phyloP scores from a whole-genome alignment of 2,888 invertebrate species.

The Dicyrtoma fusca region DNA sequence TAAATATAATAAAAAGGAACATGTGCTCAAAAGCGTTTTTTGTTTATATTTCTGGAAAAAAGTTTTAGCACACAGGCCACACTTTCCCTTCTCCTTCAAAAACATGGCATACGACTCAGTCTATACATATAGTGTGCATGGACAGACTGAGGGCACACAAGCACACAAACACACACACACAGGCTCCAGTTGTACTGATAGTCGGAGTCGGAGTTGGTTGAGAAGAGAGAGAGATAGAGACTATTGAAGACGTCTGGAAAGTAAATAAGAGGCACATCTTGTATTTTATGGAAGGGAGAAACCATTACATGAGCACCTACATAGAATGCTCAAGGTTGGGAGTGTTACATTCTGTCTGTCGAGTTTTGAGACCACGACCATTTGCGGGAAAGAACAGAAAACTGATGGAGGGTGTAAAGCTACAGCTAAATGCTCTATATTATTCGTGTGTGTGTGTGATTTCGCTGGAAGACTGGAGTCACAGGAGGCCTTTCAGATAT shows the following conservation, averaged over 20 bases:
- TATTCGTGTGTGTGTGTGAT: too few species aligned
- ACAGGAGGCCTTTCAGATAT: too few species aligned
- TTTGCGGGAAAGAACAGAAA: slow-evolving; percentile 9
- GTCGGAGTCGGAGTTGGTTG: too few species aligned
- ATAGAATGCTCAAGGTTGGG: neutral
- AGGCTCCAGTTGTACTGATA: too few species aligned
- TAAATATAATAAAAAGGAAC: slow-evolving; percentile 27
- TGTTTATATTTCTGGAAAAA: slow-evolving; percentile 25
- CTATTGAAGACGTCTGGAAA: slow-evolving; percentile 2
- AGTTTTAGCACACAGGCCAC: slow-evolving; percentile 15
- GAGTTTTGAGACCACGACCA: slow-evolving; percentile 1
- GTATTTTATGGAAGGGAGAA: slow-evolving; percentile 12
- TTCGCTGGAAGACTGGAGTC: too few species aligned
- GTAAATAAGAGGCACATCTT: slow-evolving; percentile 18
- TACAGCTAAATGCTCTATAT: too few species aligned
- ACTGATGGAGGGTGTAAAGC: neutral
- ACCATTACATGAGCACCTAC: slow-evolving; percentile 1
- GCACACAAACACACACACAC: too few species aligned
- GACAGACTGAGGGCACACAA: too few species aligned
- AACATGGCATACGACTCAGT: too few species aligned
- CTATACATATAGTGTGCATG: too few species aligned
- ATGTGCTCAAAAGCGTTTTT: slow-evolving; percentile 26
- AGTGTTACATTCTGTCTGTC: slow-evolving; percentile 7
- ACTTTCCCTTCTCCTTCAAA: too few species aligned
- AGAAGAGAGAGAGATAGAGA: neutral